A percentile compares a stretch with the other conserved stretches of the same genome.
These are phyloP conservation scores for Streptopelia turtur DNA, from an alignment of 2,797 vertebrate species.

Conservation along the genomic window DNA sequence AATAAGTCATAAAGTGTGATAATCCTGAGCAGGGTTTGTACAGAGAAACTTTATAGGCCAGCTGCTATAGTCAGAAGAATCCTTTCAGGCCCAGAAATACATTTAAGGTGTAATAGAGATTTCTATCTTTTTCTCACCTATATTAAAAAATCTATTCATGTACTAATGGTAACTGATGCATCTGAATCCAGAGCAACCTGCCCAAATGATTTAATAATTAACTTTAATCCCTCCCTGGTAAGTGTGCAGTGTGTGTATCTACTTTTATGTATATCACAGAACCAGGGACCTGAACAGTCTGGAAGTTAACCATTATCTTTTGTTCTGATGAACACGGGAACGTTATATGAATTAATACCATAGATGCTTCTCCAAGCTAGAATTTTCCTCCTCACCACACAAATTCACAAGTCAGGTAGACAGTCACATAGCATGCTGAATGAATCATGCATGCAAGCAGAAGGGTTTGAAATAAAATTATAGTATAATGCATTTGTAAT, in stretches of 20 bases:
- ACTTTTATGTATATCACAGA: not conserved
- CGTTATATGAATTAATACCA: not conserved
- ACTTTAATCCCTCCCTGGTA: not conserved
- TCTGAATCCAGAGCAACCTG: not conserved
- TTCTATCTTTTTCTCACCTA: not conserved
- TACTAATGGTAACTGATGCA: not conserved
- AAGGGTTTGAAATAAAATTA: conserved; percentile 31
- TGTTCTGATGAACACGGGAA: not conserved
- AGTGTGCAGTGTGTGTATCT: not conserved
- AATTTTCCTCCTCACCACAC: not conserved
- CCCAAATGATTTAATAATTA: not conserved
- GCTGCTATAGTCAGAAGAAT: not conserved
- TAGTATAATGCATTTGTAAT: not conserved
- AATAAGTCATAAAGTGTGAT: not conserved
- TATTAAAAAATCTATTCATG: not conserved
- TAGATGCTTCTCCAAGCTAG: not conserved
- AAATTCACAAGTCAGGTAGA: not conserved
- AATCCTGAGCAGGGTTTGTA: not conserved
- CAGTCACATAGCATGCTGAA: not conserved
- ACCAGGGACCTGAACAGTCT: not conserved
- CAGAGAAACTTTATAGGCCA: not conserved
- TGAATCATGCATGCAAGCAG: not conserved
- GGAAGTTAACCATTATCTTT: not conserved
- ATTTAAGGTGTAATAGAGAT: not conserved
- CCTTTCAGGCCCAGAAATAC: not conserved